phyloP scores from a whole-genome alignment of 2,113 vertebrate species.

The Eidolon helvum region DNA sequence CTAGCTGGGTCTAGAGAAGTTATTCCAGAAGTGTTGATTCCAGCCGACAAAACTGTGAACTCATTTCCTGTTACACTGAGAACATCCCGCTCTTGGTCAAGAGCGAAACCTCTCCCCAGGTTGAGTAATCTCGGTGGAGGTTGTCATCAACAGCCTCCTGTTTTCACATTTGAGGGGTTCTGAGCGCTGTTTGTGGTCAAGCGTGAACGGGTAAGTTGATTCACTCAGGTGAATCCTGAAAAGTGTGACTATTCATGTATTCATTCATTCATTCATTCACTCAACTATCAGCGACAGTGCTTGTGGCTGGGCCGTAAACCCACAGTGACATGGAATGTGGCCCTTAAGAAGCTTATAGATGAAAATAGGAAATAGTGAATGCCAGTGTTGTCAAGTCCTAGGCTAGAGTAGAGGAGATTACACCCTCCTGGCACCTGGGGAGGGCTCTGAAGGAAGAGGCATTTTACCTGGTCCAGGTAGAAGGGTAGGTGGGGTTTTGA shows the following conservation, averaged over 20 bases:
- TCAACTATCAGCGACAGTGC: not conserved
- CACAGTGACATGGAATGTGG: not conserved
- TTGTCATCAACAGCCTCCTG: not conserved
- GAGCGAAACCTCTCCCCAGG: not conserved
- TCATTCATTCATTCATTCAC: not conserved
- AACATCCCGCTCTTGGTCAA: constrained; percentile 24
- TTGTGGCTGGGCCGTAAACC: not conserved
- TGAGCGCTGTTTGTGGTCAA: not conserved
- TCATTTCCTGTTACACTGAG: constrained; percentile 61
- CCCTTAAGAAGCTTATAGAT: not conserved
- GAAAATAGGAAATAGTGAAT: accelerated
- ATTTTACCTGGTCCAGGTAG: not conserved
- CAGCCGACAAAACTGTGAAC: not conserved
- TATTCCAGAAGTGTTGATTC: not conserved
- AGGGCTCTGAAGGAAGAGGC: not conserved
- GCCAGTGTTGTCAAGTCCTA: accelerated
- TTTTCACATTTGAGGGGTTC: not conserved
- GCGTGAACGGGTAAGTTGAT: not conserved
- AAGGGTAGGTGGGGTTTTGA: not conserved
- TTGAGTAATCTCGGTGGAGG: constrained; percentile 35
- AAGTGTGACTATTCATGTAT: not conserved
- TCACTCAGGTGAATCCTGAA: not conserved
- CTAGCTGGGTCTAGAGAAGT: not conserved
- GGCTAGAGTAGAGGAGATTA: not conserved
- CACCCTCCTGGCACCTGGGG: not conserved